Conservation (phyloP, 2,113 vertebrate genomes). For the Morone chrysops region DNA sequence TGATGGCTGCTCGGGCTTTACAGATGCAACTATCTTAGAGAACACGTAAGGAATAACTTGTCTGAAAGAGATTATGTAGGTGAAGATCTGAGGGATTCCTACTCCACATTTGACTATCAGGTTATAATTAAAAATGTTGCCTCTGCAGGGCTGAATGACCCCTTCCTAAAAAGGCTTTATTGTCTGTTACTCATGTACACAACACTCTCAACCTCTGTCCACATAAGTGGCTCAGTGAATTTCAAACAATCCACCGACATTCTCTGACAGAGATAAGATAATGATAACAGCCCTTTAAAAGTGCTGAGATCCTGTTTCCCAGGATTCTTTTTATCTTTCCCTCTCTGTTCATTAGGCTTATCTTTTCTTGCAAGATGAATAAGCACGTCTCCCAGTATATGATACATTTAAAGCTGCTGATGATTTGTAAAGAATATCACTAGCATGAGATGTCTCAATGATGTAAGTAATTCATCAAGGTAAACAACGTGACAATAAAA, state of each 20-base stretch:
- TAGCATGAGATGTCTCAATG: neutral
- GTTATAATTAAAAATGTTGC: slow-evolving; percentile 9
- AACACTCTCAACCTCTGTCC: neutral
- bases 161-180: neutral
- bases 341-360: slow-evolving; percentile 38
- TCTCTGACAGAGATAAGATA: slow-evolving; percentile 44
- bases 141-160: neutral
- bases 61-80: neutral
- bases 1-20: neutral
- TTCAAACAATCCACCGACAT: slow-evolving; percentile 4
- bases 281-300: slow-evolving; percentile 39
- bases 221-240: slow-evolving; percentile 20
- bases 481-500: slow-evolving; percentile 28
- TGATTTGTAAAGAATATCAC: slow-evolving; percentile 41
- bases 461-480: slow-evolving; percentile 25
- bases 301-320: slow-evolving; percentile 46
- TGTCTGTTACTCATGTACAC: neutral
- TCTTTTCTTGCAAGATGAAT: slow-evolving; percentile 41
- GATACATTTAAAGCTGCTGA: slow-evolving; percentile 29
- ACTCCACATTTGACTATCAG: slow-evolving; percentile 3
- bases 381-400: slow-evolving; percentile 6
- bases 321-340: slow-evolving; percentile 4
- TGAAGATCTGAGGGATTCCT: neutral
- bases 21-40: neutral
- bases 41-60: neutral